phyloP scores from a whole-genome alignment of 2,797 vertebrate species.

The Lagorchestes hirsutus region DNA sequence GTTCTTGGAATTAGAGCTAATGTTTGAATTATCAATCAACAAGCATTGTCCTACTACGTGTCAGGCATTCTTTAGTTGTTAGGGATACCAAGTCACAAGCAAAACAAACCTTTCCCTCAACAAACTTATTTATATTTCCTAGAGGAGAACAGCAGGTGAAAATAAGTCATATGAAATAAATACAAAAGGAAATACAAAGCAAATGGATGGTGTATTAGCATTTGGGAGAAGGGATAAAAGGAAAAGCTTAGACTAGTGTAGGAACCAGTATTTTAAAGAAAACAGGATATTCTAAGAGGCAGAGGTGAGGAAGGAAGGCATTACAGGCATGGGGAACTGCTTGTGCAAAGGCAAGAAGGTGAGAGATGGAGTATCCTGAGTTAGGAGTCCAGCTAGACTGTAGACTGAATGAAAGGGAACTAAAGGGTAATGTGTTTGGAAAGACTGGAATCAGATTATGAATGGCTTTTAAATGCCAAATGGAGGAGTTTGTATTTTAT shows the following conservation, averaged over 20 bases:
- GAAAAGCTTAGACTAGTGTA: not conserved
- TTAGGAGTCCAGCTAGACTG: not conserved
- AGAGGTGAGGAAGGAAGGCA: not conserved
- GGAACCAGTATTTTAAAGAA: not conserved
- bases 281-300: not conserved
- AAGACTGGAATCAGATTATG: not conserved
- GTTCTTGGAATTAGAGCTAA: not conserved
- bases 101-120: not conserved
- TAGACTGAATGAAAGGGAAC: not conserved
- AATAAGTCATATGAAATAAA: not conserved
- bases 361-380: not conserved
- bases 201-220: not conserved
- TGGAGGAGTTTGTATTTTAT: not conserved
- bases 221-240: not conserved
- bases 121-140: not conserved
- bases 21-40: not conserved
- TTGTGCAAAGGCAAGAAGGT: not conserved
- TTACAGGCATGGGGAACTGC: not conserved
- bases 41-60: not conserved
- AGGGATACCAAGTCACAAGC: not conserved
- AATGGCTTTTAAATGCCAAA: not conserved
- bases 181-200: not conserved
- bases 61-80: not conserved
- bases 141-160: not conserved
- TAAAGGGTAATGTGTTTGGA: not conserved